Base-by-base conservation (phyloP, 2,797 vertebrate genomes). In the Lagocephalus sceleratus region DNA sequence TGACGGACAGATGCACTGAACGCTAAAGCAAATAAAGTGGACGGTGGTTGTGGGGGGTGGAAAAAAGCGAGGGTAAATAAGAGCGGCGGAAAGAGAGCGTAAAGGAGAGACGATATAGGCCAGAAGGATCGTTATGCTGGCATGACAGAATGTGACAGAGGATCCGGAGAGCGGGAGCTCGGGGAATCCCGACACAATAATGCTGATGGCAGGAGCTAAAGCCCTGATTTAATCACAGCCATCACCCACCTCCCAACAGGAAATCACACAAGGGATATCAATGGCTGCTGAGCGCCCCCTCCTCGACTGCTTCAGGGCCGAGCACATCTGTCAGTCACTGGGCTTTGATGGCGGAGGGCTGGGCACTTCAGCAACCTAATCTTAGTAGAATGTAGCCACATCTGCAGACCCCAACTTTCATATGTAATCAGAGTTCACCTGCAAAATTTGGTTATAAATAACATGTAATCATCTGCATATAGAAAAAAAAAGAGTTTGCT, bases 101-200 rank as follows among this genome's bases (percentile, higher is more conserved):
- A 6, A 48, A 23, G 62, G 48, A n/a, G 40, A 19, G 17, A 6
- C 40, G n/a, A 8, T 35, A 20, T 56, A 40, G 17, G 56, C 25
- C 64, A 20, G 57, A 20, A 60, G 68, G 41, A 43, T 32, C 45
- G 62, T 47, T 63, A 47, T 56, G 66, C 83, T 88, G 88, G 88
- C 87, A 88, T 86, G 87, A 86, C 87, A 90, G 87, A 90, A 90
- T 89, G 89, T 89, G 88, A 89, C 90, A 91, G 87, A 86, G 76
- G 87, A 91, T 90, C 77, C 68, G 69, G 58, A 85, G 88, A 79
- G 70, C 63, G 51, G 88, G 88, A 88, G 87, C 87, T 77, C 57
- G 65, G 85, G 88, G 89, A 92, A 91, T 91, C 90, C 89, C 86
- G 78, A 74, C 88, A 88, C 90, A 91, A 90, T 91, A 90, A 91